Evolutionary conservation across 2,797 vertebrate genomes (phyloP).

Genomic region (Champsocephalus gunnari): DNA sequence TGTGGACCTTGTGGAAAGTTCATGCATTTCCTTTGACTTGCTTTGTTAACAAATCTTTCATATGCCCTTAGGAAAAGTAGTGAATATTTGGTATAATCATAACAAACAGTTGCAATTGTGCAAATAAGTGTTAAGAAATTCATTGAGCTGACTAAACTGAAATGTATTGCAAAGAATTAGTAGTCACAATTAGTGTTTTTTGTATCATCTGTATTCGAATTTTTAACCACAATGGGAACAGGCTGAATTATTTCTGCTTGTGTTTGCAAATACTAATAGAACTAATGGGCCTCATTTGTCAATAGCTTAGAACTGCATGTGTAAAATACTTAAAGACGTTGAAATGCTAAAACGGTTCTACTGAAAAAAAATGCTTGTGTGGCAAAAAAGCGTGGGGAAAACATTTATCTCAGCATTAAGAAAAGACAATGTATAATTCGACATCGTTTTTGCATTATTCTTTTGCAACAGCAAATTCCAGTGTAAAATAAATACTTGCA

Average conservation of each 20-base stretch:
- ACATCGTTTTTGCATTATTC: neutral
- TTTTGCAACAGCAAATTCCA: neutral
- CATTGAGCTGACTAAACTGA: neutral
- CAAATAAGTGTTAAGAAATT: neutral
- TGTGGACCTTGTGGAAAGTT: neutral
- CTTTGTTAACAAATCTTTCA: neutral
- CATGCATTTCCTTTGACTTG: too few relatives aligned
- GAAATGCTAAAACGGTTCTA: conserved; percentile 40
- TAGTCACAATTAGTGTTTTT: neutral
- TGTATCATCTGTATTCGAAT: neutral
- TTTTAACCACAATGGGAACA: neutral
- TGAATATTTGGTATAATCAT: neutral
- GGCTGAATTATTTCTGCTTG: conserved; percentile 44
- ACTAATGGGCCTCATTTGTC: conserved; percentile 71
- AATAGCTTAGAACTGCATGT: conserved; percentile 21
- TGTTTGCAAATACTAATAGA: conserved; percentile 63
- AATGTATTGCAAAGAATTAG: neutral
- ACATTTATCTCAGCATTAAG: neutral
- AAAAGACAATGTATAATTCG: neutral
- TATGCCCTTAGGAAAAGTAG: neutral
- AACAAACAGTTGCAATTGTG: neutral
- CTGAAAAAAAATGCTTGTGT: conserved; percentile 35
- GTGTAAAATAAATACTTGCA: conserved; percentile 1
- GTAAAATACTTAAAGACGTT: conserved; percentile 50
- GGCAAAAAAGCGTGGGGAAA: conserved; percentile 14